phyloP scores from a whole-genome alignment of 1,140 invertebrate genomes.

The Papilio helenus region DNA sequence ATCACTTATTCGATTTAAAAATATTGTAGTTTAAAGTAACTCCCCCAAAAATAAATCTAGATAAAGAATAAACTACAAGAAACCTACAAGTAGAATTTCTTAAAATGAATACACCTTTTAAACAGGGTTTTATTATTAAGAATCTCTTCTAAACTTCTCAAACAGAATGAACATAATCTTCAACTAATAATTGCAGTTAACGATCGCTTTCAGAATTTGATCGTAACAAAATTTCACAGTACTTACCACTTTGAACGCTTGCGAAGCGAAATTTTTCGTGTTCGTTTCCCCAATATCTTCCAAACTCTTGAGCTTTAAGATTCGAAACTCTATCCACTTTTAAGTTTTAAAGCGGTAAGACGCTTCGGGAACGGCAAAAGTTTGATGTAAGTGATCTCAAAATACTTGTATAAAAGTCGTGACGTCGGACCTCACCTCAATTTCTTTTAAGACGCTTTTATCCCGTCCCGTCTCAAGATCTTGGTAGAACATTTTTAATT shows the following conservation, averaged over 20 bases:
- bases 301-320: conserved; percentile 40
- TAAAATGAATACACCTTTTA: not conserved
- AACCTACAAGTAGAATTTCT: not conserved
- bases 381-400: conserved; percentile 38
- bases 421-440: conserved; percentile 28
- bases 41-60: too few species aligned
- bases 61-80: too few species aligned
- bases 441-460: conserved; percentile 25
- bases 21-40: too few species aligned
- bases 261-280: conserved; percentile 35
- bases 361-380: conserved; percentile 30
- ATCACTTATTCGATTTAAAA: too few species aligned
- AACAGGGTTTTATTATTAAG: not conserved
- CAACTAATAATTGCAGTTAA: conserved; percentile 3
- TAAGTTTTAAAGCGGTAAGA: conserved; percentile 32
- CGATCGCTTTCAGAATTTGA: conserved; percentile 17
- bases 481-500: conserved; percentile 9
- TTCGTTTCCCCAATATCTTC: conserved; percentile 33
- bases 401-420: conserved; percentile 38
- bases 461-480: not conserved
- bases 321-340: conserved; percentile 41
- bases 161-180: not conserved
- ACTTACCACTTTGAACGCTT: conserved; percentile 28
- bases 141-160: not conserved
- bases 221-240: conserved; percentile 31